A percentile compares a stretch with the other conserved stretches of the same genome.
phyloP scores from a whole-genome alignment of 1,140 invertebrate genomes.

The Lasioglossum albipes region DNA sequence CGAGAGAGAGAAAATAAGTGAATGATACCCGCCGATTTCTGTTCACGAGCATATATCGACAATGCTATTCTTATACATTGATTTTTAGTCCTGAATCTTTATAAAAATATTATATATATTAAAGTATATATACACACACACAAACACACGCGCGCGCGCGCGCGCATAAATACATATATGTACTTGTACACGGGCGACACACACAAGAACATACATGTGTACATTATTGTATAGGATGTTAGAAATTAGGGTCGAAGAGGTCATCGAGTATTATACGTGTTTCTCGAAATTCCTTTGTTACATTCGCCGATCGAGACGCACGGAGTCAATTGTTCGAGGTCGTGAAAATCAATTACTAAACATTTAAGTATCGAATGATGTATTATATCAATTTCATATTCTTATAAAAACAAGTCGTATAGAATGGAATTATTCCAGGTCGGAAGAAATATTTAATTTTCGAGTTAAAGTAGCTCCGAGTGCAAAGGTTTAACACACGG shows the following conservation, averaged over 20 bases:
- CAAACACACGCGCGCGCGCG: conserved; percentile 8
- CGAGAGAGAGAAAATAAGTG: no score
- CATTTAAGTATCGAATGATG: no score
- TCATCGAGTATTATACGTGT: conserved; percentile 26
- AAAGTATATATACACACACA: conserved; percentile 21
- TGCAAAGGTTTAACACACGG: no score
- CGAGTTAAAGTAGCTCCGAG: no score
- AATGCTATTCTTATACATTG: conserved; percentile 49
- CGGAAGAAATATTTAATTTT: no score
- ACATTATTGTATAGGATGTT: conserved; percentile 9
- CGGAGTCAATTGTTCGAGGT: not conserved
- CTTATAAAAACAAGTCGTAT: no score
- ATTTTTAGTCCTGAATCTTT: conserved; percentile 49
- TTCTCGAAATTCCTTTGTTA: conserved; percentile 2
- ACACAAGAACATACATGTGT: conserved; percentile 12
- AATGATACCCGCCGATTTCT: conserved; percentile 14
- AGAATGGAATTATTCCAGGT: no score
- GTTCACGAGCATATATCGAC: conserved; percentile 35
- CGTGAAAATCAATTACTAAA: no score
- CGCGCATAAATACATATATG: not conserved
- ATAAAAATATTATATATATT: conserved; percentile 37
- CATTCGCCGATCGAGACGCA: not conserved
- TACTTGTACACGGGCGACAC: conserved; percentile 4
- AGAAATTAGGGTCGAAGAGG: conserved; percentile 11
- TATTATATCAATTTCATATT: no score